phyloP scores from a whole-genome alignment of 2,888 invertebrate genomes.

The Corbicula japonica region DNA sequence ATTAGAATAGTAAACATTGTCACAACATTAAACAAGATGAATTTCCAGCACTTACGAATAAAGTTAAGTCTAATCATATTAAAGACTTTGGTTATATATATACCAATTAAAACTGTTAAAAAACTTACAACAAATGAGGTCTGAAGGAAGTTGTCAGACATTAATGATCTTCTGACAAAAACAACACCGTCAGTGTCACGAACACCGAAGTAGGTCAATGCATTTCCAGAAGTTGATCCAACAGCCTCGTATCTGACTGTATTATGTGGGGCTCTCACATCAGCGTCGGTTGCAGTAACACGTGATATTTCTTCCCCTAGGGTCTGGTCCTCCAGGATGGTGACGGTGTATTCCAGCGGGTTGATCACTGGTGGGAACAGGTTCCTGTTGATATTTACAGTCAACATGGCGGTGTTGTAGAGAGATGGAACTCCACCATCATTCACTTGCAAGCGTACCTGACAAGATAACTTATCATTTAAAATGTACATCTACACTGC shows the following conservation, averaged over 20 bases:
- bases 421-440: slow-evolving; percentile 80
- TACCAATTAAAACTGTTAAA: slow-evolving; percentile 1
- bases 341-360: slow-evolving; percentile 65
- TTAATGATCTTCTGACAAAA: slow-evolving; percentile 74
- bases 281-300: slow-evolving; percentile 76
- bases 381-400: slow-evolving; percentile 75
- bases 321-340: slow-evolving; percentile 77
- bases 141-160: slow-evolving; percentile 58
- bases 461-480: no score
- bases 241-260: slow-evolving; percentile 75
- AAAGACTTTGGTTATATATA: no score
- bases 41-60: no score
- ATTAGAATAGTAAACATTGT: not conserved
- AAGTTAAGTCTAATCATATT: no score
- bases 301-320: slow-evolving; percentile 71
- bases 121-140: slow-evolving; percentile 65
- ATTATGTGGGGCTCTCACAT: slow-evolving; percentile 79
- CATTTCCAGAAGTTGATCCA: slow-evolving; percentile 66
- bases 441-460: slow-evolving; percentile 78
- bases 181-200: slow-evolving; percentile 74
- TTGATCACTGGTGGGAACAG: slow-evolving; percentile 68
- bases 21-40: no score
- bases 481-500: not conserved
- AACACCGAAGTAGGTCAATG: slow-evolving; percentile 78
- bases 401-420: slow-evolving; percentile 74